A percentile compares a stretch with the other conserved stretches of the same genome.
Conservation (phyloP, 2,888 invertebrate species). For the Noctua janthe region DNA sequence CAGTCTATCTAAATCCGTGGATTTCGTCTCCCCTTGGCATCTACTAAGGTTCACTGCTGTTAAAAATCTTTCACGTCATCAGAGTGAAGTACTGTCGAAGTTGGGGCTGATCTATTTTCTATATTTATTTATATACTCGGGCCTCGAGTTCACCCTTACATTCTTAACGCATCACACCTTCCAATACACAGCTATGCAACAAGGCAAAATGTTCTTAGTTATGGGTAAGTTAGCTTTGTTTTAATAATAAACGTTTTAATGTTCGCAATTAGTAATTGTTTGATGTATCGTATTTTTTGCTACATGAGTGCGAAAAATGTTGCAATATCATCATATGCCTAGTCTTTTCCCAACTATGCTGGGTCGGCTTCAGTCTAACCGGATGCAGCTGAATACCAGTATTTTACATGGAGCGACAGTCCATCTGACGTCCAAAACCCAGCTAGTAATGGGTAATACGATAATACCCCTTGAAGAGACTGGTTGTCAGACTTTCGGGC, state of each 20-base stretch:
- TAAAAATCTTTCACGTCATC: constrained; percentile 91
- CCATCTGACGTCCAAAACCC: no score
- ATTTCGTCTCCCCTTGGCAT: constrained; percentile 86
- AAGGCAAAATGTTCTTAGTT: constrained; percentile 99
- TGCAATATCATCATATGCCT: not conserved
- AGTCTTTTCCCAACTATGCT: not conserved
- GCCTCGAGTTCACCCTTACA: constrained; percentile 98
- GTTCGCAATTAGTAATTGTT: constrained; percentile 14
- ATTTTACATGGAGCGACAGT: no score
- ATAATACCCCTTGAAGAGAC: no score
- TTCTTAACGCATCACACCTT: constrained; percentile 98
- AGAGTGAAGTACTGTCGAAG: constrained; percentile 91
- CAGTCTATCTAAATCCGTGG: constrained; percentile 92
- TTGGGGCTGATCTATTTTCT: constrained; percentile 96
- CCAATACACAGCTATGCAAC: constrained; percentile 97
- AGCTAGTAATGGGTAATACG: no score
- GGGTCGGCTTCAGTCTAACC: no score
- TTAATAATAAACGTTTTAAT: constrained; percentile 22
- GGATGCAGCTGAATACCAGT: no score
- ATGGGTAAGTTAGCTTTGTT: constrained; percentile 91
- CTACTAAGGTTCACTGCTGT: constrained; percentile 92
- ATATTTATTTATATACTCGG: constrained; percentile 98
- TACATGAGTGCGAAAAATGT: not conserved
- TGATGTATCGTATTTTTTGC: constrained; percentile 6
- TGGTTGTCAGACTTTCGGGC: no score